Conservation (phyloP, 35 echinoderm and acorn worm genomes). For the Ptychodera flava region DNA sequence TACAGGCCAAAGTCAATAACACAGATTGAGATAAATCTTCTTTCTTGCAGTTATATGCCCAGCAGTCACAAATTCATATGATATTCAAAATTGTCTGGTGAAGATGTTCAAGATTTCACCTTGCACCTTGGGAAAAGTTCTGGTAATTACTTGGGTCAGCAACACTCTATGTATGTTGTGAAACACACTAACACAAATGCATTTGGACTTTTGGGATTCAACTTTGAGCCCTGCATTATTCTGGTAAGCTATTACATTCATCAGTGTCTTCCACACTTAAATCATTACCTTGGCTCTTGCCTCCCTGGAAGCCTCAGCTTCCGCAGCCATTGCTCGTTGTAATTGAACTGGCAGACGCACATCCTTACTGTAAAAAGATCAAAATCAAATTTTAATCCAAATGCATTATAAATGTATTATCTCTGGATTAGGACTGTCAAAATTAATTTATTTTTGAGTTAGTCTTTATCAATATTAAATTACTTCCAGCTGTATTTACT, state of each 20-base stretch:
- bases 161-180: neutral
- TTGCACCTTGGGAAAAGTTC: neutral
- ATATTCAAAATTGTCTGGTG: too few species aligned
- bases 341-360: constrained; percentile 57
- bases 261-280: neutral
- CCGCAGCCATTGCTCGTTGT: constrained; percentile 70
- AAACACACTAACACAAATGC: neutral
- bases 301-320: constrained; percentile 65
- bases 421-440: neutral
- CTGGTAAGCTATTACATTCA: neutral
- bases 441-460: neutral
- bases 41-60: too few species aligned
- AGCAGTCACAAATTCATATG: too few species aligned
- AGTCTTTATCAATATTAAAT: neutral
- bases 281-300: constrained; percentile 57
- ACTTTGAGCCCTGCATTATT: neutral
- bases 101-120: too few species aligned
- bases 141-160: neutral
- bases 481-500: too few species aligned
- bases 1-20: too few species aligned
- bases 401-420: neutral
- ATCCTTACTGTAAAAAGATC: constrained; percentile 50
- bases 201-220: neutral
- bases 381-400: neutral
- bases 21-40: too few species aligned